Base-by-base conservation (phyloP, 2,888 invertebrate species). In the Aplocera efformata region DNA sequence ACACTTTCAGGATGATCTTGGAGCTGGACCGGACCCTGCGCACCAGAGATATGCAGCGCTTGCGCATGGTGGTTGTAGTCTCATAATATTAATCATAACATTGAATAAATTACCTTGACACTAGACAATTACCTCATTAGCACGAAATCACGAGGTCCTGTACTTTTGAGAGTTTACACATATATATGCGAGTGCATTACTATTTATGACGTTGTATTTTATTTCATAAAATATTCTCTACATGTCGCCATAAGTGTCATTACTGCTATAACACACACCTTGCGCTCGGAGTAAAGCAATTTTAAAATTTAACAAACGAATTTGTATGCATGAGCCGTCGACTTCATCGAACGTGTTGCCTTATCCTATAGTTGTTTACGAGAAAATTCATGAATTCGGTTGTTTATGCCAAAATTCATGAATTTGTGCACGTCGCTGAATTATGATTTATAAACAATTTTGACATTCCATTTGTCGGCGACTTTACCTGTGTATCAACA, bases 271-370 rank as follows among this genome's bases (percentile, higher is more conserved):
- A 60, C 2, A 5, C 13, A 17, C 13, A 17, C 13, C 13, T 17
- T 17, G 44, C 48, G 56, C 56, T 52, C 56, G 42, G 53, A 58
- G 50, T 54, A 46, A 53, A 56, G 50, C 61, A 62, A 63, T 67
- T 71, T 68, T 60, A 64, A 66, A 67, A 64, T 72, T 71, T 65
- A 75, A 72, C 69, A 58, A 61, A 67, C 63, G 52, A 57, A 70
- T 74, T 72, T 72, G 67, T 74, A 75, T 74, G 74, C 74, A 75
- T 74, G 69, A 68, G 53, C 51, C 62, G 60, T 63, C 57, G 53
- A 47, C 69, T 64, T 65, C 65, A 72, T 72, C 65, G 65, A 58
- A 64, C 54, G 53, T 48, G 56, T 55, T 53, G 58, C 39, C 62
- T 66, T 63, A 67, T 68, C 55, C 62, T 47, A 59, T 67, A 72